phyloP scores from a whole-genome alignment of 1,140 invertebrate genomes.

The Lordiphosa collinella region DNA sequence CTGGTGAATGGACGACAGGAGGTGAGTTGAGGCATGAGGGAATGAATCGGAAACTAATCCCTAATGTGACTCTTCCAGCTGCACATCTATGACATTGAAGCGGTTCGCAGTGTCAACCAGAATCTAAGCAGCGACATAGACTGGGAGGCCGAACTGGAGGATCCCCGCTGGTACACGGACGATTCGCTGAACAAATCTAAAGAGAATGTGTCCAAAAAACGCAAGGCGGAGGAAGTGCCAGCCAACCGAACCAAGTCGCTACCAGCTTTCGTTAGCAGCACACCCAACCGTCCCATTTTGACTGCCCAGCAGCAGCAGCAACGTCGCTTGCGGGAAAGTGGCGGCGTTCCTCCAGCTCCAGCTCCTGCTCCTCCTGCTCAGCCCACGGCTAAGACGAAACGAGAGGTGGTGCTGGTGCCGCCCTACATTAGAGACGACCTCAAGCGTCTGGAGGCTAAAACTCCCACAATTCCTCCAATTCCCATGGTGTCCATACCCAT shows the following conservation, averaged over 20 bases:
- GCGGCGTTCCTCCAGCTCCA: not conserved
- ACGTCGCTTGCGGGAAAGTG: not conserved
- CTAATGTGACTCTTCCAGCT: constrained; percentile 11
- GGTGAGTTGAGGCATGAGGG: constrained; percentile 11
- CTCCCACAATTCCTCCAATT: not conserved
- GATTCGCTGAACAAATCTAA: constrained; percentile 23
- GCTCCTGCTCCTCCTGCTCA: too few species aligned
- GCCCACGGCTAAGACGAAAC: constrained; percentile 20
- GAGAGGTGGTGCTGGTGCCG: constrained; percentile 9
- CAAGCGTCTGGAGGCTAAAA: constrained; percentile 1
- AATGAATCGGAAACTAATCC: not conserved
- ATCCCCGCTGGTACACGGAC: constrained; percentile 67
- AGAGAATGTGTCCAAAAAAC: constrained; percentile 30
- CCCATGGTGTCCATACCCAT: constrained; percentile 9
- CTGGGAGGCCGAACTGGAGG: constrained; percentile 58
- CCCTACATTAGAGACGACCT: constrained; percentile 29
- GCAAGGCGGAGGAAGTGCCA: not conserved
- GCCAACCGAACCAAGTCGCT: not conserved
- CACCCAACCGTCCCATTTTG: constrained; percentile 24
- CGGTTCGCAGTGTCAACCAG: constrained; percentile 7
- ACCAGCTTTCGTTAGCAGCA: not conserved
- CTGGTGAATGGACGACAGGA: constrained; percentile 36
- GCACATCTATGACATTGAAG: constrained; percentile 50
- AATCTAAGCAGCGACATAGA: constrained; percentile 21
- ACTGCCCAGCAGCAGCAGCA: constrained; percentile 34